Evolutionary conservation across 2,888 invertebrate genomes (phyloP), one percentile per base, ranked within the genome.

Genomic region (Mellilla xanthometata): DNA sequence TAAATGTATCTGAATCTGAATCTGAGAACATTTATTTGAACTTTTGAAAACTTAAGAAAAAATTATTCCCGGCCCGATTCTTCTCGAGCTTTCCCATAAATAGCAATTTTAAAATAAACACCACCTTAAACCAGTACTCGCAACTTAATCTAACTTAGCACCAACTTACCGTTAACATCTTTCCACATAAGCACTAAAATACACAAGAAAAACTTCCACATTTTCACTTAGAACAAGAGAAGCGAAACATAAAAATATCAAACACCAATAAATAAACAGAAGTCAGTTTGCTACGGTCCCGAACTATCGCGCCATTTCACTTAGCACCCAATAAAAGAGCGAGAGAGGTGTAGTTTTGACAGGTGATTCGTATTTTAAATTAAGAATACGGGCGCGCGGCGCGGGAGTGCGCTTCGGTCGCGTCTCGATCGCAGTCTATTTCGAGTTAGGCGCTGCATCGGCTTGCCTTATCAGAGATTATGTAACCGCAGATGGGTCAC

Each of bases 401-500:
- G 77, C 76, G 74, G 76, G 81, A 81, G 81, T 73, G 72, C 60
- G 70, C 34, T 51, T 45, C 52, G 61, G 55, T 62, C 71, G 84
- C 75, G 67, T 8, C 24, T 36, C 81, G 60, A 65, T 57, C 69
- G 63, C 74, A 58, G 60, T 84, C 88, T 88, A 88, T 88, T 88
- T 87, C 76, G 77, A 81, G 82, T 24, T 76, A 68, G 64, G 65
- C 62, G 65, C 62, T 73, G 78, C 77, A 72, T 52, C 74, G 72
- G 74, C 82, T 77, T 77, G 70, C 81, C 80, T 69, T 64, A 59
- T 13, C 85, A 85, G 56, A 84, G 87, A 86, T 54, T 68, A 71
- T 36, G 19, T 28, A 8, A 23, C 4, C 28, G 13, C 56, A 72
- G 69, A 70, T 41, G 52, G 34, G 54, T 49, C 53, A 42, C 34